Conservation (phyloP, 2,888 invertebrate genomes). For the Ennomos fuscantarius region DNA sequence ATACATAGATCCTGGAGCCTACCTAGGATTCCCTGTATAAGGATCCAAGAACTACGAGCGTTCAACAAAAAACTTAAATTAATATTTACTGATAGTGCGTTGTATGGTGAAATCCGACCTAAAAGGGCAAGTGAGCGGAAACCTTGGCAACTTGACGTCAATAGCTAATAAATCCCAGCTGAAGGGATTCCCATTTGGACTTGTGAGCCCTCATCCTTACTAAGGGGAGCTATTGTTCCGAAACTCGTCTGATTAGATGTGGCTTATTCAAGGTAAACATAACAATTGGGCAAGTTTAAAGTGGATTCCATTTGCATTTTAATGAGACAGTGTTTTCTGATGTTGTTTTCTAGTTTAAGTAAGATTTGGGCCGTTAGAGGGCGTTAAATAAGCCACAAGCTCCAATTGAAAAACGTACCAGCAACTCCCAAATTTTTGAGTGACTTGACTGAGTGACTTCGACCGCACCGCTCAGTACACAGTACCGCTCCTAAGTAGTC, state of each 20-base stretch:
- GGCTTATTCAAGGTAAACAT: slow-evolving; percentile 26
- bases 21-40: too few species aligned
- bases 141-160: slow-evolving; percentile 19
- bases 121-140: slow-evolving; percentile 14
- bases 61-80: too few species aligned
- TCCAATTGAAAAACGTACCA: neutral
- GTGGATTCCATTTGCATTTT: slow-evolving; percentile 24
- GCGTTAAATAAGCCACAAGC: neutral
- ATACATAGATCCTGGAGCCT: too few species aligned
- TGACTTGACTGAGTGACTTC: too few species aligned
- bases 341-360: neutral
- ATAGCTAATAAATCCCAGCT: slow-evolving; percentile 25
- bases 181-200: slow-evolving; percentile 16
- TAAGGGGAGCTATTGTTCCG: slow-evolving; percentile 22
- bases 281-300: slow-evolving; percentile 26
- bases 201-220: slow-evolving; percentile 12
- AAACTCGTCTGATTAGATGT: slow-evolving; percentile 19
- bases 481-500: too few species aligned
- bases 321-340: slow-evolving; percentile 5
- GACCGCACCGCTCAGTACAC: too few species aligned
- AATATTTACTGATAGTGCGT: too few species aligned
- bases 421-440: too few species aligned
- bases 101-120: too few species aligned
- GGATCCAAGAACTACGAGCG: too few species aligned
- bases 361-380: neutral